Evolutionary conservation across 2,113 vertebrate genomes (phyloP).

Genomic region (Gasterosteus aculeatus): DNA sequence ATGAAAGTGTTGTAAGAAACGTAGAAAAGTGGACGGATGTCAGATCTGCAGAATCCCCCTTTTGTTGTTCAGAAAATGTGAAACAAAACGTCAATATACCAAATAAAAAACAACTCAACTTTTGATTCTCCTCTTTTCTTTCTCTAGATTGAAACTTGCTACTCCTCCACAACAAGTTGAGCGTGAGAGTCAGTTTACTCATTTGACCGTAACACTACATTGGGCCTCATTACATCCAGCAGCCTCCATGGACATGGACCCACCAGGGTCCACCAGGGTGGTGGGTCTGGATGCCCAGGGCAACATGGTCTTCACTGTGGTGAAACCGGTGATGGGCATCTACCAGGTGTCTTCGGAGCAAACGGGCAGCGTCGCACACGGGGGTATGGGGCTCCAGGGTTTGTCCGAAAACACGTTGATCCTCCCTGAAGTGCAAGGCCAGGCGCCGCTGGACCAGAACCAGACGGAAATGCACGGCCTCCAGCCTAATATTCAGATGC

Average conservation of each 20-base stretch:
- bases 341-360: slow-evolving; percentile 74
- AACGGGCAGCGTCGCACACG: slow-evolving; percentile 37
- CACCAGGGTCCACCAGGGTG: slow-evolving; percentile 38
- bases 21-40: neutral
- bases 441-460: slow-evolving; percentile 54
- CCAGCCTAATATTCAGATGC: slow-evolving; percentile 52
- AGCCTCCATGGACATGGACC: slow-evolving; percentile 64
- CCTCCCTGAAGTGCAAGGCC: slow-evolving; percentile 58
- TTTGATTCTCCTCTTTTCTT: neutral
- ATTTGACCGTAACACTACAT: slow-evolving; percentile 4
- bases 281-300: slow-evolving; percentile 73
- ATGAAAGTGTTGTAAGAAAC: neutral
- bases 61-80: neutral
- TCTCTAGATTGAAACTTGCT: slow-evolving; percentile 30
- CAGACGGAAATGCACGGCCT: slow-evolving; percentile 69
- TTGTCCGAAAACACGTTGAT: slow-evolving; percentile 65
- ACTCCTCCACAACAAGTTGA: neutral
- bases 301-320: slow-evolving; percentile 75
- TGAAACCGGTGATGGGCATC: slow-evolving; percentile 76
- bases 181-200: neutral
- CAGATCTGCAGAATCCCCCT: neutral
- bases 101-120: neutral
- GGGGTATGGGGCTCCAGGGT: slow-evolving; percentile 51
- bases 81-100: neutral
- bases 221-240: slow-evolving; percentile 7